Percentiles rank a stretch among this genome's conserved stretches.
These are phyloP conservation scores for Echeneis naucrates DNA, from an alignment of 2,797 vertebrate genomes.

Conservation along the genomic window DNA sequence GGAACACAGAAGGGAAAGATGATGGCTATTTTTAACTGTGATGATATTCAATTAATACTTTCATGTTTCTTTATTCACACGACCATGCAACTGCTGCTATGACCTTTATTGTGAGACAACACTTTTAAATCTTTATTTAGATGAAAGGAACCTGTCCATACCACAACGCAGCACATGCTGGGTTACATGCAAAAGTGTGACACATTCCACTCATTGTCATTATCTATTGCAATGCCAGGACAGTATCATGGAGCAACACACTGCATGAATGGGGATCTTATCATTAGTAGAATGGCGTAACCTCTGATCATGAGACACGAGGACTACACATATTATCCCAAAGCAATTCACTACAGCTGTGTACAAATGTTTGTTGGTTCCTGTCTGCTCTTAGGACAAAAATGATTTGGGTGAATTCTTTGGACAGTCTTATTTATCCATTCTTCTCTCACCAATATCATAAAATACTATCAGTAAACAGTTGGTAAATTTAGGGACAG, in stretches of 20 bases:
- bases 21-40: not conserved
- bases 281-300: conserved; percentile 5
- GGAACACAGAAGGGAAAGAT: conserved; percentile 4
- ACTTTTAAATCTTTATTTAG: conserved; percentile 12
- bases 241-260: not conserved
- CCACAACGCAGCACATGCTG: conserved; percentile 3
- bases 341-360: not conserved
- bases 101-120: not conserved
- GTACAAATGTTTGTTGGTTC: not conserved
- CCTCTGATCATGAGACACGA: conserved; percentile 8
- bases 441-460: not conserved
- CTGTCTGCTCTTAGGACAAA: not conserved
- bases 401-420: not conserved
- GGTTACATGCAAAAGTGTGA: conserved; percentile 22
- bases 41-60: conserved; percentile 7
- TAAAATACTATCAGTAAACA: not conserved
- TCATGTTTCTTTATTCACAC: not conserved
- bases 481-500: not conserved
- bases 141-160: no score
- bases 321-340: not conserved
- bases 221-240: conserved; percentile 1
- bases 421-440: not conserved
- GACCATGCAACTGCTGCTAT: not conserved
- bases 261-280: not conserved
- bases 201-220: not conserved